Conservation (phyloP, 1,140 invertebrate genomes). For the Cyclargus thomasi region DNA sequence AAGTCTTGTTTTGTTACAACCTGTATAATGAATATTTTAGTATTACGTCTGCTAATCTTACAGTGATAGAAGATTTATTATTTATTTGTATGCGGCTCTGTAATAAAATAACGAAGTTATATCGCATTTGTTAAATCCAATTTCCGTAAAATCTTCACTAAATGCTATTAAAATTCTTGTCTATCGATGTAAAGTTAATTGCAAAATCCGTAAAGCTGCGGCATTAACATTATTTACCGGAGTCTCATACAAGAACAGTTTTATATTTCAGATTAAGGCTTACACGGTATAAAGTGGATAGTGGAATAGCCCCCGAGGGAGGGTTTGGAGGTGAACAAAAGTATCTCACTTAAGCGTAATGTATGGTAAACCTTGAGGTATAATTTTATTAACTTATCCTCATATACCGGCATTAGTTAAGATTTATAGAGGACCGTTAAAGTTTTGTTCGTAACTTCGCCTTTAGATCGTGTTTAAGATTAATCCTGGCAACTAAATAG, state of each 20-base stretch:
- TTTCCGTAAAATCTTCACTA: too few species aligned
- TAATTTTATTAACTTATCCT: slow-evolving; percentile 14
- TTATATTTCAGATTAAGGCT: slow-evolving; percentile 28
- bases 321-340: slow-evolving; percentile 28
- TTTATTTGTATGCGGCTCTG: too few species aligned
- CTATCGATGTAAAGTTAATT: too few species aligned
- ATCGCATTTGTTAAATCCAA: too few species aligned
- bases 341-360: slow-evolving; percentile 25
- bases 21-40: too few species aligned
- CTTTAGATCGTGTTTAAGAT: neutral
- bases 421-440: neutral
- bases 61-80: too few species aligned
- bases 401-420: slow-evolving; percentile 1
- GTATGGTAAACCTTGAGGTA: slow-evolving; percentile 14
- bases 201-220: neutral
- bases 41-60: too few species aligned
- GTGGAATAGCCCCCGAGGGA: slow-evolving; percentile 28
- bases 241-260: slow-evolving; percentile 19
- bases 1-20: too few species aligned
- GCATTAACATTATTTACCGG: neutral
- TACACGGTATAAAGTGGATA: slow-evolving; percentile 29
- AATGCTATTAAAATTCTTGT: too few species aligned
- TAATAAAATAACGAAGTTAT: too few species aligned
- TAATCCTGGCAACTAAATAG: neutral
- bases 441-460: neutral